phyloP scores from a whole-genome alignment of 2,113 vertebrate species.

The Rhineura floridana region DNA sequence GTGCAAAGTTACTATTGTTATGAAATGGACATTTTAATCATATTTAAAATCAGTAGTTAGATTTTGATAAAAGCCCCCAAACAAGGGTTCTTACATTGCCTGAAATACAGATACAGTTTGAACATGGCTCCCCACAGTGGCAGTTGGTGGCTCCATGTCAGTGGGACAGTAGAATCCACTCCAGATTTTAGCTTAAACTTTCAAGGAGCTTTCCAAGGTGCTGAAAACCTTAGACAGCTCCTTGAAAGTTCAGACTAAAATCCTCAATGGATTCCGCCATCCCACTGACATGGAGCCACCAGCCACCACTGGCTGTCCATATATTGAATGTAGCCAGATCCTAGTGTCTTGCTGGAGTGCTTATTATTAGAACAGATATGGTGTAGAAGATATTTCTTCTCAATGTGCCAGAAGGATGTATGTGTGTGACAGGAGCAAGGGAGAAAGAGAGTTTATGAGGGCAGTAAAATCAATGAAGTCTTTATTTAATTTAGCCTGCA shows the following conservation, averaged over 20 bases:
- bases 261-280: no score
- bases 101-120: not conserved
- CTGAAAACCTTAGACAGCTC: no score
- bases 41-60: not conserved
- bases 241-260: no score
- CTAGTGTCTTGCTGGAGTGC: not conserved
- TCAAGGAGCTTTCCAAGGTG: no score
- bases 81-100: not conserved
- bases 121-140: no score
- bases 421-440: conserved; percentile 22
- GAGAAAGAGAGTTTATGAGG: conserved; percentile 36
- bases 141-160: no score
- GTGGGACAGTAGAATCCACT: no score
- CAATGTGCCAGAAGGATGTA: not conserved
- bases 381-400: conserved; percentile 8
- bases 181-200: no score
- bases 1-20: not conserved
- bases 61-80: not conserved
- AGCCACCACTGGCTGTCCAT: no score
- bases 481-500: conserved; percentile 62
- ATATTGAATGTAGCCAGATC: not conserved
- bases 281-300: no score
- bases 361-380: not conserved
- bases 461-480: conserved; percentile 55
- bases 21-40: no score